These are phyloP conservation scores for Eretmocerus hayati DNA, from an alignment of 2,888 invertebrate genomes.

Conservation along the genomic window DNA sequence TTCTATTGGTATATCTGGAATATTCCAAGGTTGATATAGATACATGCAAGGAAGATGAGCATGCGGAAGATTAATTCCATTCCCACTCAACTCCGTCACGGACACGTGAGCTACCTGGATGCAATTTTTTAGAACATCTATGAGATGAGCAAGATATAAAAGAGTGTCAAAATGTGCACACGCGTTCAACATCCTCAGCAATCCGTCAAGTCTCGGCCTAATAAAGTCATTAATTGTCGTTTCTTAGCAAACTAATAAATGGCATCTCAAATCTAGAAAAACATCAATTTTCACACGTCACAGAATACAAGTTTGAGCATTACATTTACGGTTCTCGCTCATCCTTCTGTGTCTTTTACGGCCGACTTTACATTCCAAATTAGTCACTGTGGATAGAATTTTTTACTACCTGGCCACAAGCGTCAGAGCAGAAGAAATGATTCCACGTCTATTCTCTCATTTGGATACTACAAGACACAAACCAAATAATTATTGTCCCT, in stretches of 20 bases:
- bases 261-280: not conserved
- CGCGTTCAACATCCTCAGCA: no score
- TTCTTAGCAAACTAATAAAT: slow-evolving; percentile 15
- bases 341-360: not conserved
- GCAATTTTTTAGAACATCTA: no score
- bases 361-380: slow-evolving; percentile 22
- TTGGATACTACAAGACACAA: not conserved
- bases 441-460: not conserved
- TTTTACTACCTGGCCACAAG: slow-evolving; percentile 8
- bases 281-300: not conserved
- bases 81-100: no score
- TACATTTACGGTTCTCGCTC: not conserved
- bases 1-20: no score
- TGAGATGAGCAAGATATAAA: no score
- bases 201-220: slow-evolving; percentile 1
- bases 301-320: not conserved
- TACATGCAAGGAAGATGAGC: no score
- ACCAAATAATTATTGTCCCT: not conserved
- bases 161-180: no score
- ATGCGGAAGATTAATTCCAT: no score
- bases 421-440: not conserved
- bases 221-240: slow-evolving; percentile 16
- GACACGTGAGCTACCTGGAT: no score
- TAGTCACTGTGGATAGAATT: slow-evolving; percentile 10
- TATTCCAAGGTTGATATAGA: no score